Percentiles rank a stretch among this genome's conserved stretches.
These are phyloP conservation scores for Acanthornis magna DNA, from an alignment of 2,797 vertebrate genomes.

Conservation along the genomic window DNA sequence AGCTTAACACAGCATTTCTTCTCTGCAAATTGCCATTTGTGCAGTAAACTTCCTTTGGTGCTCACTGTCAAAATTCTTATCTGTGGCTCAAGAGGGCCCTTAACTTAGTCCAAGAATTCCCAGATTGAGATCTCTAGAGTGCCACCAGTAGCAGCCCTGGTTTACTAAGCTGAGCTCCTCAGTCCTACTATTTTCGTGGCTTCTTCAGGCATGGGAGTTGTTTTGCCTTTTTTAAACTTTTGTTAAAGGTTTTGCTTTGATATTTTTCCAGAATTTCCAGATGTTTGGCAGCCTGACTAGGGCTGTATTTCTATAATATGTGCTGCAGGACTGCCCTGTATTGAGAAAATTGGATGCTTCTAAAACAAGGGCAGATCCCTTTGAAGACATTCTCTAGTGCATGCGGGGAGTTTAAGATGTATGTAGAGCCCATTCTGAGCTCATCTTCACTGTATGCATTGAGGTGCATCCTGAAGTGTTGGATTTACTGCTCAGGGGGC, in stretches of 20 bases:
- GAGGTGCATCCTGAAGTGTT: not conserved
- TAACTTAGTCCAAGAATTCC: not conserved
- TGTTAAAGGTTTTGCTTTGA: not conserved
- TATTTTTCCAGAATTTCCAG: not conserved
- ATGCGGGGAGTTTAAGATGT: not conserved
- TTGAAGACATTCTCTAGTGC: not conserved
- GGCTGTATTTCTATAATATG: not conserved
- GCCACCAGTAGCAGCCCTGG: not conserved
- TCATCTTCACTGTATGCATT: not conserved
- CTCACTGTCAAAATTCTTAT: not conserved
- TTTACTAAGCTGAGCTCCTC: not conserved
- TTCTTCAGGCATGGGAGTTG: not conserved
- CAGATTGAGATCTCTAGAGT: not conserved
- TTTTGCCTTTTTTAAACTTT: not conserved
- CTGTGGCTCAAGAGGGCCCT: not conserved
- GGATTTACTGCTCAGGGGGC: not conserved
- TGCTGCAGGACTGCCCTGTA: not conserved
- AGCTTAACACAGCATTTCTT: not conserved
- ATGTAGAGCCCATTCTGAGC: rapidly evolving
- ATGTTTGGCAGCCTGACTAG: not conserved
- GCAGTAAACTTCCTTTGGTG: not conserved
- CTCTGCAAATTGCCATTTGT: not conserved
- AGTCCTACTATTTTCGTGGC: not conserved
- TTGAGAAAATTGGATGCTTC: not conserved
- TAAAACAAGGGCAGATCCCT: not conserved